Evolutionary conservation across 1,140 invertebrate species (phyloP).

Genomic region (Phymastichus coffea): DNA sequence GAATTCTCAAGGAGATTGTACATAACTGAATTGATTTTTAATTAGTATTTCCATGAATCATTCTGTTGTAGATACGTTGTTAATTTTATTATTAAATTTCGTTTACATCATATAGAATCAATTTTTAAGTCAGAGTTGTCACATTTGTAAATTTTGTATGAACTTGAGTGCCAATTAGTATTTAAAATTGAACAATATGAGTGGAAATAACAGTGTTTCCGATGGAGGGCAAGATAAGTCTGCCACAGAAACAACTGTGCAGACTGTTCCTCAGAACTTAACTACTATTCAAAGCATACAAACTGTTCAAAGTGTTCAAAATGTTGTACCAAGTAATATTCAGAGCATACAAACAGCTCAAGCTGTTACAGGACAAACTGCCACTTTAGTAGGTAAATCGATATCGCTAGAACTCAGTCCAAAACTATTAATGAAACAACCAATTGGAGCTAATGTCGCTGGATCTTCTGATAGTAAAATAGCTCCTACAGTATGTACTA

Average conservation of each 20-base stretch:
- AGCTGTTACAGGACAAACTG: slow-evolving; percentile 38
- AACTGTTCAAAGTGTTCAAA: slow-evolving; percentile 48
- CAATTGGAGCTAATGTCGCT: slow-evolving; percentile 41
- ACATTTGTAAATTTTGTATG: no score
- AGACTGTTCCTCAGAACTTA: slow-evolving; percentile 46
- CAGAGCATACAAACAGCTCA: slow-evolving; percentile 43
- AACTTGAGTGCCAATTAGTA: no score
- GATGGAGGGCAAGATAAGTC: slow-evolving; percentile 39
- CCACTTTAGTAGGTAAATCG: slow-evolving; percentile 48
- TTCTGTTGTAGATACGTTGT: no score
- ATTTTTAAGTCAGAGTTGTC: no score
- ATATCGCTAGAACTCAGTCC: slow-evolving; percentile 51
- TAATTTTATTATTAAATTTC: no score
- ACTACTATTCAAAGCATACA: slow-evolving; percentile 46
- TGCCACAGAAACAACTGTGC: slow-evolving; percentile 42
- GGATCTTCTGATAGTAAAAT: slow-evolving; percentile 49
- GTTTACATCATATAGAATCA: no score
- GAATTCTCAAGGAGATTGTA: not conserved
- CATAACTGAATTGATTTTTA: not conserved
- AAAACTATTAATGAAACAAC: slow-evolving; percentile 48
- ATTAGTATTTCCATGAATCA: no score
- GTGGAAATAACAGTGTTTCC: slow-evolving; percentile 16
- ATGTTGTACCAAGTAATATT: slow-evolving; percentile 38
- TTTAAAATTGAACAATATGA: slow-evolving; percentile 1
- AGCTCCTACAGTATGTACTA: slow-evolving; percentile 43